These are phyloP conservation scores for Hippolais icterina DNA, from an alignment of 2,113 vertebrate species.

Conservation along the genomic window DNA sequence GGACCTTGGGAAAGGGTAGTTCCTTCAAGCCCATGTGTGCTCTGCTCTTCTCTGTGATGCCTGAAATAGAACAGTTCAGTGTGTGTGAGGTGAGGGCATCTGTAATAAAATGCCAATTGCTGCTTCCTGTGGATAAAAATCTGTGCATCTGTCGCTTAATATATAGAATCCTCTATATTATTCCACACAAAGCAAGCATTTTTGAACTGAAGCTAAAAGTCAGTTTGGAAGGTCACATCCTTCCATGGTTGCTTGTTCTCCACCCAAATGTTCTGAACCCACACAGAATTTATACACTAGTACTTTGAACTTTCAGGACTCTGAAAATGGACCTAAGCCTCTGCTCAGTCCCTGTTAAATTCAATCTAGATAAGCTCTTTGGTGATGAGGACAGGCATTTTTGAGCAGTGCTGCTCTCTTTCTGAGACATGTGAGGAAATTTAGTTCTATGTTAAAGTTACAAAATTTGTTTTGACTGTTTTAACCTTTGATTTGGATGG, in stretches of 20 bases:
- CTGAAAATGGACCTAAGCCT: background rate
- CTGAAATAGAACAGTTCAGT: slow-evolving; percentile 33
- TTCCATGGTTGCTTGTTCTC: background rate
- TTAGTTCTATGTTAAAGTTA: background rate
- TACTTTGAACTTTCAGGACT: background rate
- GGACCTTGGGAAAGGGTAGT: background rate
- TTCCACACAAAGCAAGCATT: slow-evolving; percentile 4
- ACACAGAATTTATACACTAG: background rate
- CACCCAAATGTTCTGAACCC: background rate
- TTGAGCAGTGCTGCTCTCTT: background rate
- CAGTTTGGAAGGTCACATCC: slow-evolving; percentile 23
- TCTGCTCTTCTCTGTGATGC: background rate
- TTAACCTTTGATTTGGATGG: background rate
- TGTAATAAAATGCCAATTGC: background rate
- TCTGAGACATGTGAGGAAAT: background rate
- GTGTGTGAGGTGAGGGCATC: background rate
- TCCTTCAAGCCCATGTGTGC: background rate
- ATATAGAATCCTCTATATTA: background rate
- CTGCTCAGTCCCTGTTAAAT: background rate
- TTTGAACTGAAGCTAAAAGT: background rate
- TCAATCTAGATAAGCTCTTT: background rate
- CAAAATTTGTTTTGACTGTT: background rate
- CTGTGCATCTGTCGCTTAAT: background rate
- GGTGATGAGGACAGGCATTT: background rate
- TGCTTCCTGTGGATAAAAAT: slow-evolving; percentile 7